Percentiles rank a stretch among this genome's conserved stretches.
phyloP scores from a whole-genome alignment of 37 sponge, comb jelly and placozoan species.

The Theonella swinhoei region DNA sequence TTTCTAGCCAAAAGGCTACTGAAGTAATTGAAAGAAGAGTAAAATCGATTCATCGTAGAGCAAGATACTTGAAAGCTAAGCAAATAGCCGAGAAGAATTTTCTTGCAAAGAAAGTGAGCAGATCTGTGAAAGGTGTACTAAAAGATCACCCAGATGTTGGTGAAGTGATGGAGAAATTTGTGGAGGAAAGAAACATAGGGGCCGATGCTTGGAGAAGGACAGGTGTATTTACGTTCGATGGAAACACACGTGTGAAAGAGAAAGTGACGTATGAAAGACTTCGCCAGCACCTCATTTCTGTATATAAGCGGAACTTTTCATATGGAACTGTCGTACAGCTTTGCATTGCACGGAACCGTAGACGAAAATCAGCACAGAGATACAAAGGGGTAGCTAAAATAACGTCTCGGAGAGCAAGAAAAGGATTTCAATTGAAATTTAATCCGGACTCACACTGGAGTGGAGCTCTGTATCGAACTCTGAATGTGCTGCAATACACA shows the following conservation, averaged over 20 bases:
- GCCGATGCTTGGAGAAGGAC: too few species aligned
- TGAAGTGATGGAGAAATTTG: conserved; percentile 35
- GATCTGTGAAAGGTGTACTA: neutral
- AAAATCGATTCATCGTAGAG: conserved; percentile 8
- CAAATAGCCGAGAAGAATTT: conserved; percentile 16
- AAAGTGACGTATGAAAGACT: conserved; percentile 53
- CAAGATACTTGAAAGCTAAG: neutral
- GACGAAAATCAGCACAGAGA: conserved; percentile 19
- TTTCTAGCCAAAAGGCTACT: neutral
- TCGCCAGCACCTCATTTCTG: conserved; percentile 2
- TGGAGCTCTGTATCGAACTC: conserved; percentile 13
- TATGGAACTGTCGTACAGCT: conserved; percentile 57
- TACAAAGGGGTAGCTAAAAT: conserved; percentile 46
- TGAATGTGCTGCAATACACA: conserved; percentile 32
- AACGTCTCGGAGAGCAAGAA: conserved; percentile 19
- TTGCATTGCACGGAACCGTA: conserved; percentile 47
- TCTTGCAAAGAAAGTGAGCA: neutral
- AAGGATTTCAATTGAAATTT: conserved; percentile 34
- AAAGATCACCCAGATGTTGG: conserved; percentile 27
- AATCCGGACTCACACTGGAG: conserved; percentile 53
- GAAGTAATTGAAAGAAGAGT: neutral
- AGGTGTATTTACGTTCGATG: conserved; percentile 60
- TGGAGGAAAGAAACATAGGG: conserved; percentile 30
- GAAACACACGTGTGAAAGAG: conserved; percentile 26
- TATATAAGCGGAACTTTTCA: conserved; percentile 4